phyloP scores from a whole-genome alignment of 2,888 invertebrate genomes.

The Mythimna albipuncta region DNA sequence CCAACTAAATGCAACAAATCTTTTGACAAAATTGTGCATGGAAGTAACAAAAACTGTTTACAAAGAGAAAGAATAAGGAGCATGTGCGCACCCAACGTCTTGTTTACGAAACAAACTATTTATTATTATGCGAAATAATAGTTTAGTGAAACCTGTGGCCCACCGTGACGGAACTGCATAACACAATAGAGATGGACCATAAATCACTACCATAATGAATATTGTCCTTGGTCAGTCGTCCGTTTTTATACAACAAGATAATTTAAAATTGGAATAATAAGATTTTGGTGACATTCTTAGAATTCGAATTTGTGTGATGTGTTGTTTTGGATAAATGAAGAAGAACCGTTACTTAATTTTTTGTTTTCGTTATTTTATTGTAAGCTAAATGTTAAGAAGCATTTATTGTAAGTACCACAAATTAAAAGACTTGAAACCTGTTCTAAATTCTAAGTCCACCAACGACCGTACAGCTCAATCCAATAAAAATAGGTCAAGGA shows the following conservation, averaged over 20 bases:
- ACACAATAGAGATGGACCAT: slow-evolving; percentile 50
- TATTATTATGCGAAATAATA: slow-evolving; percentile 67
- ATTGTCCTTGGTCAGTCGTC: slow-evolving; percentile 52
- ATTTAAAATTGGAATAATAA: slow-evolving; percentile 44
- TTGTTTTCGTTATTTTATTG: background rate
- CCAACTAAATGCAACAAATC: slow-evolving; percentile 72
- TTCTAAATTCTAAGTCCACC: no score
- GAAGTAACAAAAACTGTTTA: slow-evolving; percentile 63
- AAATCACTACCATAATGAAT: slow-evolving; percentile 62
- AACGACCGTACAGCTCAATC: no score
- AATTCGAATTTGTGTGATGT: slow-evolving; percentile 22
- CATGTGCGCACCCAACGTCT: slow-evolving; percentile 81
- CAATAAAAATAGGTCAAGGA: slow-evolving; percentile 30
- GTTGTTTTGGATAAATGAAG: slow-evolving; percentile 5
- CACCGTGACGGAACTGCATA: slow-evolving; percentile 78
- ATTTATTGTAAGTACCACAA: no score
- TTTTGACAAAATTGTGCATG: slow-evolving; percentile 65
- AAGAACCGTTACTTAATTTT: slow-evolving; percentile 19
- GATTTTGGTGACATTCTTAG: slow-evolving; percentile 27
- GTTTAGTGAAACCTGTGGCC: slow-evolving; percentile 76
- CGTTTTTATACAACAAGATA: slow-evolving; percentile 46
- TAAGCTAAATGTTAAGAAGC: background rate
- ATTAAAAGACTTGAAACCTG: no score
- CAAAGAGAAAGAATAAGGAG: slow-evolving; percentile 66
- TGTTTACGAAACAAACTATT: slow-evolving; percentile 84